Base-by-base conservation (phyloP, 2,888 invertebrate species). In the Halictus quadricinctus region DNA sequence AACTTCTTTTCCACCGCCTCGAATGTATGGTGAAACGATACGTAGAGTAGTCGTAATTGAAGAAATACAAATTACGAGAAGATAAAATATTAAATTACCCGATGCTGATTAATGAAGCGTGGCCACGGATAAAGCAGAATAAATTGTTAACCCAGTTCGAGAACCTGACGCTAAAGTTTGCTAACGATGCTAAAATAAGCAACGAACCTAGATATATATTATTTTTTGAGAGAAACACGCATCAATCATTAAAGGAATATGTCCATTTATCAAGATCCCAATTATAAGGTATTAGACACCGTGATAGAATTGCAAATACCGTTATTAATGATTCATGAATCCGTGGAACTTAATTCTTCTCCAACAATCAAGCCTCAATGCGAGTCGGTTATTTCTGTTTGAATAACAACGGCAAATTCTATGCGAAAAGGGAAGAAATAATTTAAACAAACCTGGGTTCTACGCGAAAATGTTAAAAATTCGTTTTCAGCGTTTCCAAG, bases 261-360 rank as follows among this genome's bases (percentile, higher is more conserved):
- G 70, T 43, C 21, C 41, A 70, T 70, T 70, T 70, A 70, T 43
- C 41, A 70, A 70, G 43, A 13, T 21, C 43, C n/a, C 70, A 70
- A 70, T 70, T 43, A 70, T 43, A 70, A 70, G 70, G 43, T 70
- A 41, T 43, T 70, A 70, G 70, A 43, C 21, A 13, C n/a, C 21
- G 41, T 13, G 70, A 70, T 41, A 70, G n/a, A 70, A 70, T 70
- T 70, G 43, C 70, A 70, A 70, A 70, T 43, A 5, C 43, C n/a
- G 13, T 70, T 43, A 70, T 70, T 70, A 75, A 75, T 58, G 54
- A 75, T 75, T 75, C 58, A 58, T 41, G 74, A 48, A 48, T 25
- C 15, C 46, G 41, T 18, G n/a, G 70, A 70, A 70, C 43, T n/a
- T 43, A 43, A 70, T 70, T 70, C 70, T 43, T 43, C 43, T 41